Evolutionary conservation across 2,797 vertebrate genomes (phyloP).

Genomic region (Sebastes diaconus): DNA sequence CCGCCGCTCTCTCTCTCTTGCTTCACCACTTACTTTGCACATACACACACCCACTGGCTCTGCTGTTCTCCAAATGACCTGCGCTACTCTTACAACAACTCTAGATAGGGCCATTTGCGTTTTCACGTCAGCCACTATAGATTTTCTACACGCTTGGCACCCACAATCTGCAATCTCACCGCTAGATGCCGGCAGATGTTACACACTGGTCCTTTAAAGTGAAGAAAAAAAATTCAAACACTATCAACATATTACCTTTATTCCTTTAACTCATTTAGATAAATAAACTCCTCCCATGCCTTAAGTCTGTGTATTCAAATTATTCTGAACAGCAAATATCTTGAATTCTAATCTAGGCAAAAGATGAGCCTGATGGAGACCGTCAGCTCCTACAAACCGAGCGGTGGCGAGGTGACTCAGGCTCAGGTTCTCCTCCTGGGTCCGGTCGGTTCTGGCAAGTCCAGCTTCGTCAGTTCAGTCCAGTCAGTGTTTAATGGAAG

Average conservation of each 20-base stretch:
- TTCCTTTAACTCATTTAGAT: not conserved
- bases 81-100: no score
- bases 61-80: no score
- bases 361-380: conserved; percentile 63
- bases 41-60: no score
- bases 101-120: no score
- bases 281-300: not conserved
- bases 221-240: not conserved
- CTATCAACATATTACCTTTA: not conserved
- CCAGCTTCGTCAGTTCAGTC: conserved; percentile 82
- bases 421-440: conserved; percentile 80
- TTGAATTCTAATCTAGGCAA: conserved; percentile 35
- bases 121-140: accelerated
- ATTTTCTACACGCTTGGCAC: no score
- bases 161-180: no score
- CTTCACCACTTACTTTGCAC: no score
- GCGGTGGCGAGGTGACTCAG: conserved; percentile 23
- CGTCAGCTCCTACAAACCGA: conserved; percentile 65
- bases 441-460: conserved; percentile 78
- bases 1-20: no score
- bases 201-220: not conserved
- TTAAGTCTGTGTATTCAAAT: not conserved
- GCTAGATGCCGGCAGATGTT: no score
- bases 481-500: conserved; percentile 77
- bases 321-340: not conserved